Evolutionary conservation across 2,888 invertebrate genomes (phyloP), one percentile per base, ranked within the genome.

Genomic region (Metacarcinus magister): DNA sequence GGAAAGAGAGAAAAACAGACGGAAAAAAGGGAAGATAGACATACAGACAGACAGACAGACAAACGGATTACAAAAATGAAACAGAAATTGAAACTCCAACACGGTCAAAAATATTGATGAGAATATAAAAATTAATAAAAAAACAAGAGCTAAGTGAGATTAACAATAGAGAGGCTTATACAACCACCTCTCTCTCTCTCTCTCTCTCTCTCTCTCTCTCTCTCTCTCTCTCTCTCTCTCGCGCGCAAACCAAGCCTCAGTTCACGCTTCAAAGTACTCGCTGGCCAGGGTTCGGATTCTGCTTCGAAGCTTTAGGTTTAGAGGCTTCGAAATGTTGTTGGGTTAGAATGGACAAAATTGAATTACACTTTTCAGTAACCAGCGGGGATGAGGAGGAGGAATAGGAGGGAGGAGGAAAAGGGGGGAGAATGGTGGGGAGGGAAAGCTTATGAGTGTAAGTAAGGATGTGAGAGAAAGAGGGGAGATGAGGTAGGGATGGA

Each of bases 141-240:
- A 67, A 67, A 67, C 67, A 67, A 67, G n/a, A 54, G n/a, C 5
- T 67, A n/a, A 67, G 67, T n/a, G 67, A 67, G 67, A 67, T 67
- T 67, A n/a, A 67, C 2, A 67, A n/a, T n/a, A 67, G 67, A 67
- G 67, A n/a, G 67, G n/a, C 2, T n/a, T n/a, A 67, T n/a, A 67
- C n/a, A 67, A 67, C 67, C 13, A 5, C 13, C 54, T 54, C 54
- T 54, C 54, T 54, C 54, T 54, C 54, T 54, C 54, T 67, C 67
- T 67, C 67, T 67, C 67, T 67, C 67, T 67, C 67, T 67, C 67
- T 67, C 67, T 67, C 67, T 67, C 67, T 67, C 67, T 67, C 67
- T 67, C 67, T 67, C 67, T 67, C 67, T 67, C 67, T 67, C 67
- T 67, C 67, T 67, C 67, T 67, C 67, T 19, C 13, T 60, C 13